These are phyloP conservation scores for Sisor rabdophorus DNA, from an alignment of 2,113 vertebrate genomes.

Conservation along the genomic window DNA sequence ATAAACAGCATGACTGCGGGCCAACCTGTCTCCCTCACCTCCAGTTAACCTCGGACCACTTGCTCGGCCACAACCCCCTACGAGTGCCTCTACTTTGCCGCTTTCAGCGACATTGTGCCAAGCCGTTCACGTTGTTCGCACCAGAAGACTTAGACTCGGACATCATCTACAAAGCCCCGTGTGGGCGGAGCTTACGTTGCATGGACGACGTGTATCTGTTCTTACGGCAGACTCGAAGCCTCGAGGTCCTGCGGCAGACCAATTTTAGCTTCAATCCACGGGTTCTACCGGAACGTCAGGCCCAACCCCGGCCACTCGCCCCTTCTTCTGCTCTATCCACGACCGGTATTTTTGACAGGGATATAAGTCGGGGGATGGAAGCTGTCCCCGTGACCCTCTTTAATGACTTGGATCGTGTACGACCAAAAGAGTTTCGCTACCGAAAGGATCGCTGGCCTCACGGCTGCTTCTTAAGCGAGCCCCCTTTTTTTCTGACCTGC, in stretches of 20 bases:
- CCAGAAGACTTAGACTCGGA: constrained; percentile 44
- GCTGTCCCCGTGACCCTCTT: constrained; percentile 78
- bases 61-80: constrained; percentile 80
- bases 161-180: constrained; percentile 84
- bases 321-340: constrained; percentile 44
- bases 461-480: constrained; percentile 76
- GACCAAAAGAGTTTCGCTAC: constrained; percentile 81
- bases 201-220: constrained; percentile 77
- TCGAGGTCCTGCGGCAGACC: constrained; percentile 76
- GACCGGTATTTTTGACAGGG: constrained; percentile 67
- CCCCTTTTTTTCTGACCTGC: constrained; percentile 70
- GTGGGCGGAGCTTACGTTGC: constrained; percentile 77
- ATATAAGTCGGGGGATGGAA: constrained; percentile 83
- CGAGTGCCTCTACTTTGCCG: constrained; percentile 76
- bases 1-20: constrained; percentile 67
- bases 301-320: constrained; percentile 48
- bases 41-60: constrained; percentile 48
- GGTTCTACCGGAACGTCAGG: constrained; percentile 69
- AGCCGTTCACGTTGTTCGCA: constrained; percentile 29
- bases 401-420: constrained; percentile 61
- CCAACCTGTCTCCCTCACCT: constrained; percentile 68
- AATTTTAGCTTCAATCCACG: constrained; percentile 85
- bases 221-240: constrained; percentile 75
- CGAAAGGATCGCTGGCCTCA: constrained; percentile 83
- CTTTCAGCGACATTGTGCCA: constrained; percentile 78